phyloP scores from a whole-genome alignment of 2,888 invertebrate species.

The Selenia dentaria region DNA sequence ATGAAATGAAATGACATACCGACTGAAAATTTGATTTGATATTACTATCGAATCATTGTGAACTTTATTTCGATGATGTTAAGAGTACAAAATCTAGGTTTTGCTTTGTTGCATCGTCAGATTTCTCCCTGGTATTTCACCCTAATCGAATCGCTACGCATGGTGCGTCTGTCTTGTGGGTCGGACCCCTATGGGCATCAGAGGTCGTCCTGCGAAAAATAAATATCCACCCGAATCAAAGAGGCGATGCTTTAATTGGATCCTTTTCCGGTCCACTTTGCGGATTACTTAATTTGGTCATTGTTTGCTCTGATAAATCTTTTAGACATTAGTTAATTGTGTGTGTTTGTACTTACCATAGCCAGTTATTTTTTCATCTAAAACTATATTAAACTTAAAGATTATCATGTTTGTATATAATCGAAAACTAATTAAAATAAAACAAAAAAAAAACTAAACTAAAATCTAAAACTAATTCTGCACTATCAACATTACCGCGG shows the following conservation, averaged over 20 bases:
- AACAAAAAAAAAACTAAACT: too few relatives aligned
- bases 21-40: slow-evolving; percentile 39
- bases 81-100: slow-evolving; percentile 38
- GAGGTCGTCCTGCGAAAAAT: slow-evolving; percentile 76
- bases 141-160: slow-evolving; percentile 83
- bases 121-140: slow-evolving; percentile 74
- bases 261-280: slow-evolving; percentile 65
- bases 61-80: slow-evolving; percentile 23
- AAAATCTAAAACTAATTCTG: too few relatives aligned
- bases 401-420: too few relatives aligned
- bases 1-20: slow-evolving; percentile 79
- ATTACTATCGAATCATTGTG: slow-evolving; percentile 10
- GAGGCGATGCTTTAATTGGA: slow-evolving; percentile 75
- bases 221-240: slow-evolving; percentile 77
- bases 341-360: too few relatives aligned
- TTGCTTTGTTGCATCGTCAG: slow-evolving; percentile 70
- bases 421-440: too few relatives aligned
- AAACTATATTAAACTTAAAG: too few relatives aligned
- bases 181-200: slow-evolving; percentile 73
- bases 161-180: slow-evolving; percentile 76
- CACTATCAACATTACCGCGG: too few relatives aligned
- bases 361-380: too few relatives aligned
- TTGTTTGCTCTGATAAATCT: slow-evolving; percentile 48
- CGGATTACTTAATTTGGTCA: slow-evolving; percentile 72
- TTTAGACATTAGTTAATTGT: slow-evolving; percentile 10